phyloP scores from a whole-genome alignment of 2,113 vertebrate genomes.

The Petromus typicus region DNA sequence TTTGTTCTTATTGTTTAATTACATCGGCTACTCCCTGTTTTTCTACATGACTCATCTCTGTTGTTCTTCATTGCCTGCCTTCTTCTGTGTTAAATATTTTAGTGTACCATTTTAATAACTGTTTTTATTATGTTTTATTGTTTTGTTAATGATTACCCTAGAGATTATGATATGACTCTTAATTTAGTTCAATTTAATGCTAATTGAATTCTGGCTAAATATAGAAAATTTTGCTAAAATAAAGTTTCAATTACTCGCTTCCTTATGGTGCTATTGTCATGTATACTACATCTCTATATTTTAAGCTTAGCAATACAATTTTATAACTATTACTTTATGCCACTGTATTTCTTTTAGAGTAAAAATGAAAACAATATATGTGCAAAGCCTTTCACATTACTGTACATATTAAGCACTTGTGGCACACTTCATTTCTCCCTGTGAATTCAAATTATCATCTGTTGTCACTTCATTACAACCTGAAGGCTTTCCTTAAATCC shows the following conservation, averaged over 20 bases:
- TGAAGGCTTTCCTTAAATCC: neutral
- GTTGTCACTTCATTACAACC: neutral
- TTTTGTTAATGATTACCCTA: slow-evolving; percentile 3
- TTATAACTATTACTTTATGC: slow-evolving; percentile 22
- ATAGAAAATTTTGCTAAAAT: neutral
- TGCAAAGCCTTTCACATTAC: neutral
- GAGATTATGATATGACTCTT: neutral
- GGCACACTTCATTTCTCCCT: neutral
- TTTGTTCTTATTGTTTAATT: slow-evolving; percentile 34
- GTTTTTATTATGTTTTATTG: neutral
- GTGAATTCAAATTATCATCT: neutral
- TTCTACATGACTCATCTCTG: neutral
- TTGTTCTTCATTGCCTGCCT: neutral
- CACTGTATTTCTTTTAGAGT: neutral
- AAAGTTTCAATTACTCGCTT: neutral
- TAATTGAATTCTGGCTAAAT: slow-evolving; percentile 12
- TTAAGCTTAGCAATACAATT: slow-evolving; percentile 13
- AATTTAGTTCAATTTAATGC: neutral
- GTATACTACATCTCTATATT: slow-evolving; percentile 4
- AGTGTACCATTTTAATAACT: neutral
- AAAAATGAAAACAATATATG: neutral
- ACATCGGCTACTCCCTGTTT: slow-evolving; percentile 8
- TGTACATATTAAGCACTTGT: neutral
- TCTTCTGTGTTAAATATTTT: slow-evolving; percentile 26
- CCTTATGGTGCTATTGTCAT: slow-evolving; percentile 2